These are phyloP conservation scores for Xestia rhomboidea DNA, from an alignment of 2,888 invertebrate species.

Conservation along the genomic window DNA sequence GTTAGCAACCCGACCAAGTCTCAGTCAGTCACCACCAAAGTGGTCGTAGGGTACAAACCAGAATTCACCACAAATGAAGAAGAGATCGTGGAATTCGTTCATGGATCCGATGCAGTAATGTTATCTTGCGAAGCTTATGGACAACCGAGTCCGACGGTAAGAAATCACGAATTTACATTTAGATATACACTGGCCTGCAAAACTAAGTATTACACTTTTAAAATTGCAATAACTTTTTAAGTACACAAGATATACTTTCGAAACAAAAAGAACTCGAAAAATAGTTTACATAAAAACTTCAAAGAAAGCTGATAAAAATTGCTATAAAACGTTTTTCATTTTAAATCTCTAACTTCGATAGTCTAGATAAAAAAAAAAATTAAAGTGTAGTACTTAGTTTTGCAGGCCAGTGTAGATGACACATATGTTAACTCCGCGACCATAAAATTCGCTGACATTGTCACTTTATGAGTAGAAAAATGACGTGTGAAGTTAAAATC, in stretches of 20 bases:
- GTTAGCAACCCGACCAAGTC: slow-evolving; percentile 70
- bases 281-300: too few species aligned
- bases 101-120: slow-evolving; percentile 47
- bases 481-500: neutral
- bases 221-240: too few species aligned
- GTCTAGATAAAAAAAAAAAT: too few species aligned
- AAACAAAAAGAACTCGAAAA: too few species aligned
- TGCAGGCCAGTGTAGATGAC: too few species aligned
- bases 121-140: slow-evolving; percentile 73
- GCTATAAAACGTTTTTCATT: too few species aligned
- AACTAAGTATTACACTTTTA: too few species aligned
- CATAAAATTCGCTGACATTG: neutral
- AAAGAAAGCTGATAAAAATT: too few species aligned
- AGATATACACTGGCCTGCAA: too few species aligned
- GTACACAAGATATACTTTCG: too few species aligned
- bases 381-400: too few species aligned
- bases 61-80: slow-evolving; percentile 66
- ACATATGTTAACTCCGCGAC: neutral
- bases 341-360: too few species aligned
- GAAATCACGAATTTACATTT: neutral
- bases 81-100: slow-evolving; percentile 64
- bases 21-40: slow-evolving; percentile 61
- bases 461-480: neutral
- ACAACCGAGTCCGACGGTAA: slow-evolving; percentile 73
- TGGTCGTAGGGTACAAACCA: slow-evolving; percentile 75